phyloP scores from a whole-genome alignment of 92 coral and sea anemone genomes.

The Bergia sp. region DNA sequence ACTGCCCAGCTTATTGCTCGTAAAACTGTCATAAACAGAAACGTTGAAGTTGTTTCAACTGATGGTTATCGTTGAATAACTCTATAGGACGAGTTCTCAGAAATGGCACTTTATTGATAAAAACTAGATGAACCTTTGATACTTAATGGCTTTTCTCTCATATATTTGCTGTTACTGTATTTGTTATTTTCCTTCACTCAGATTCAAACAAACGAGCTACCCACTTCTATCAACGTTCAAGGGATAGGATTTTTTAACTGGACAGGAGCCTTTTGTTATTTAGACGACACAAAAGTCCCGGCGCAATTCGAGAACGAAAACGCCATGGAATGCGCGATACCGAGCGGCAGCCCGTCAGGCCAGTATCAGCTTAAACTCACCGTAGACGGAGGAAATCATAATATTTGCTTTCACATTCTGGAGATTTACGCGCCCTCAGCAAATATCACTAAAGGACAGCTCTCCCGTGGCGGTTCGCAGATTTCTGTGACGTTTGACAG shows the following conservation, averaged over 20 bases:
- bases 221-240: background rate
- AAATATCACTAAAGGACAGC: constrained; percentile 24
- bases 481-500: constrained; percentile 40
- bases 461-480: constrained; percentile 48
- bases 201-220: constrained; percentile 36
- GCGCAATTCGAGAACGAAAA: background rate
- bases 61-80: no score
- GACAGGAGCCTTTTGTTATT: constrained; percentile 19
- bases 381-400: constrained; percentile 28
- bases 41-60: no score
- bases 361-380: background rate
- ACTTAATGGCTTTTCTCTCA: no score
- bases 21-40: no score
- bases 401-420: background rate
- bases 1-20: no score
- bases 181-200: background rate
- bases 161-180: background rate
- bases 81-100: no score
- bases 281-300: background rate
- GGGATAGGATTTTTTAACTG: constrained; percentile 32
- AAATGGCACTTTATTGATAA: no score
- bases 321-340: background rate
- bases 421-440: constrained; percentile 46
- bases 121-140: no score
- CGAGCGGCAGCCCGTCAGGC: background rate